Base-by-base conservation (phyloP, 2,797 vertebrate species). In the Picus viridis region DNA sequence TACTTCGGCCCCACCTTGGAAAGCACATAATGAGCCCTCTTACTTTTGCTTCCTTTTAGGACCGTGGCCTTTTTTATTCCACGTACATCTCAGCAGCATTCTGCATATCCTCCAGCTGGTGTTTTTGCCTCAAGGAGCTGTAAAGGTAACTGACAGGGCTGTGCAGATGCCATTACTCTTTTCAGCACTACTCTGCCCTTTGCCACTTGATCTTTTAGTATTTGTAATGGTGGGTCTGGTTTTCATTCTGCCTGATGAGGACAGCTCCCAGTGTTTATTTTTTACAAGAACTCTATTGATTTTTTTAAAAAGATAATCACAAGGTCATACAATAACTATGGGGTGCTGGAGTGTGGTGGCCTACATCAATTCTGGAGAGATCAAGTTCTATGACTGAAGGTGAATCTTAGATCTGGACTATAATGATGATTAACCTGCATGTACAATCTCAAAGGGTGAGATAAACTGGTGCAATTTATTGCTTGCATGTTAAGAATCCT, bases 1-100 rank as follows among this genome's bases (percentile, higher is more conserved):
- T 41, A 65, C 45, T 69, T 61, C 58, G 36, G 34, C 49, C 92
- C 24, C 20, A n/a, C 57, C 34, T 45, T 34, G 65, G 51, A 51
- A 90, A 87, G 7, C 0, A 0, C 61, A 41, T 4, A 2, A 11
- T 4, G 16, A 76, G 9, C 43, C 1, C 3, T 2, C 19, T 20
- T 59, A 13, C 53, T 89, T 67, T 63, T 16, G 14, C 61, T 58
- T 58, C 54, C 24, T 11, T 16, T 63, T 67, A 73, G 49, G 29
- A 49, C 6, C 3, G 45, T 26, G 26, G 23, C 51, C 56, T 92
- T 36, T 68, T 61, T 39, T 17, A 78, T 65, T 62, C 75, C 54
- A 82, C 74, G 58, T 43, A n/a, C 23, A 11, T 16, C 56, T 64
- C 2, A 12, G 78, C 41, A 34, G 72, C 32, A 47, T 43, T 45